Base-by-base conservation (phyloP, 2,888 invertebrate species). In the Odontothrips loti region DNA sequence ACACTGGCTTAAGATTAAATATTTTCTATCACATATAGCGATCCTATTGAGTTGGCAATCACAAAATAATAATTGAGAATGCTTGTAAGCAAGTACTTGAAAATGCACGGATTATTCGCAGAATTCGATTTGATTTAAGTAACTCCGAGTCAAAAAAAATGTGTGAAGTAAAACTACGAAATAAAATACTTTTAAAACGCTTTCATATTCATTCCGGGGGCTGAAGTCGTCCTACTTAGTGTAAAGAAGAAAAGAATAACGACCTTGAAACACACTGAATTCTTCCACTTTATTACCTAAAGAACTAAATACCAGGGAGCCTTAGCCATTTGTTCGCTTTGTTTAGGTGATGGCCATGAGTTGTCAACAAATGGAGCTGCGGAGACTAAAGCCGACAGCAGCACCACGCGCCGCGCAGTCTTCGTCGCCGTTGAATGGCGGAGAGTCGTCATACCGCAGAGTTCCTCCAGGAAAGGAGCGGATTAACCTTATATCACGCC, bases 21-120 rank as follows among this genome's bases (percentile, higher is more conserved):
- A 75, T 75, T 75, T 75, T 23, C 68, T 75, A 12, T 75, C 68
- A 75, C 68, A 23, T 27, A 23, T 20, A 27, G 23, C 23, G 27
- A 23, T 27, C 68, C 12, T 75, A 27, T 9, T 27, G 9, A 23
- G 23, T 27, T 23, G 68, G 68, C 23, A 75, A 75, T 75, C 68
- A 75, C 68, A 27, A 75, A 23, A 12, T 12, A 27, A 1, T 27
- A 27, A 27, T 75, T 27, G 12, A 4, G 68, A 27, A 58, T 6
- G 58, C 58, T 58, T 58, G 58, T 20, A 58, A 20, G 10, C 58
- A 58, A 6, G 20, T 17, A 15, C 20, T 58, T 58, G 58, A 58
- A 58, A 58, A 43, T 75, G 68, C 68, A 75, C 68, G 27, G 68
- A 75, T 23, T 75, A 11, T 75, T 75, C 34, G 68, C 68, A 75